Evolutionary conservation across 2,888 invertebrate species (phyloP), one percentile per base, ranked within the genome.

Genomic region (Macrophya alboannulata): DNA sequence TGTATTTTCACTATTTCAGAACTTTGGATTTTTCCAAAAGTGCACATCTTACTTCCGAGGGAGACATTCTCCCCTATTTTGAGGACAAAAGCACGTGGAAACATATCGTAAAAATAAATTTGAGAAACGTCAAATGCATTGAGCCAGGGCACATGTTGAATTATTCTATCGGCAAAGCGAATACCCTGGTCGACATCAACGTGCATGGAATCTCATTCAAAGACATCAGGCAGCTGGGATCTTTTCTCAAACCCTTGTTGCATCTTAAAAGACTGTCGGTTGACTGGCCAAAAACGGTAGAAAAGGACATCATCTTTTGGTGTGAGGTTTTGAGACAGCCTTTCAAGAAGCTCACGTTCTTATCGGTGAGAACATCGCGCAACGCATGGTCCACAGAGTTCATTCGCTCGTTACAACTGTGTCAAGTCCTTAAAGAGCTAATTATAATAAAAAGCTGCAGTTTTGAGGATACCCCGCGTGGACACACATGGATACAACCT

Each of bases 21-120:
- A 1, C 51, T 51, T 51, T 77, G 17, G 76, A 77, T 51, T 77
- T 77, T 9, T 77, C 76, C 3, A 17, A 51, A 2, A 51, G 51
- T 5, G 76, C 31, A 17, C 51, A 15, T 21, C 51, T 51, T 1
- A 31, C 31, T 15, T 51, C 51, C 3, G 31, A 8, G 6, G 4
- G 51, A 17, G 51, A 77, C 51, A 77, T 77, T 25, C 37, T 17
- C 1, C 51, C 51, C 8, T 77, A 77, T 31, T 77, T 77, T 15
- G 0, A 12, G 17, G 31, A 51, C 1, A 1, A 51, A 31, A 48
- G 15, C 17, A 6, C 31, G 10, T n/a, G 25, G 8, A 15, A 51
- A 5, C 15, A 31, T 2, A 6, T 77, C 17, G 15, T 15, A 1
- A 31, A 31, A 31, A 51, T 77, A 1, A 77, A 77, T 77, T 17